A percentile compares a stretch with the other conserved stretches of the same genome.
Evolutionary conservation across 2,888 invertebrate genomes (phyloP).

Genomic region (Rosalia funebris): DNA sequence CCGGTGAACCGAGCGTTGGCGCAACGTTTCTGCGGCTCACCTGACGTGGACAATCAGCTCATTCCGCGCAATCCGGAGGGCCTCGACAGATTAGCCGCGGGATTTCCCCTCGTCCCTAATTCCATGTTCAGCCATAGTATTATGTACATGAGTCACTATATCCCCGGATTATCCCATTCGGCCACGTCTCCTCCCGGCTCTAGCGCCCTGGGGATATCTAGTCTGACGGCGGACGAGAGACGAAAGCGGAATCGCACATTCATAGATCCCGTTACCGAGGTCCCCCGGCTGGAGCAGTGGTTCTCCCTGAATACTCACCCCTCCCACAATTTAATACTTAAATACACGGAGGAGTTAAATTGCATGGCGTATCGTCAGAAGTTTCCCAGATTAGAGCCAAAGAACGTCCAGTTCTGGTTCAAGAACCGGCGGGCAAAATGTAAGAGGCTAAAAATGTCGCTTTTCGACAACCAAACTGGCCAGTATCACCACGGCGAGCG

Average conservation of each 20-base stretch:
- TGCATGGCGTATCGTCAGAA: constrained; percentile 97
- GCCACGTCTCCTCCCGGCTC: constrained; percentile 69
- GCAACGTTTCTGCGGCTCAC: constrained; percentile 57
- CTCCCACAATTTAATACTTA: constrained; percentile 95
- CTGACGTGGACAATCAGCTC: constrained; percentile 54
- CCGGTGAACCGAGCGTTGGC: constrained; percentile 50
- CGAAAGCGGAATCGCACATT: constrained; percentile 97
- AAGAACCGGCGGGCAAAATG: constrained; percentile 98
- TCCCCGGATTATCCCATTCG: constrained; percentile 69
- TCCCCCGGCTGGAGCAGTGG: constrained; percentile 94
- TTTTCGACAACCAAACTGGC: constrained; percentile 79
- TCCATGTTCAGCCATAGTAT: constrained; percentile 90
- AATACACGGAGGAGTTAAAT: constrained; percentile 97
- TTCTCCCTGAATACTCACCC: constrained; percentile 98
- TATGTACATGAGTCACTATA: constrained; percentile 92
- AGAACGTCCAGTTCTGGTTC: constrained; percentile 98
- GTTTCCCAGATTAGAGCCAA: constrained; percentile 87
- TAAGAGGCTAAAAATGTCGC: constrained; percentile 92
- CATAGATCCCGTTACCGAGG: constrained; percentile 98
- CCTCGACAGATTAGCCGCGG: constrained; percentile 64
- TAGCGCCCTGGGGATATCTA: constrained; percentile 68
- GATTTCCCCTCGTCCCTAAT: constrained; percentile 84
- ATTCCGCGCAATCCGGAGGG: constrained; percentile 58
- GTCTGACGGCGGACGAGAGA: constrained; percentile 82
- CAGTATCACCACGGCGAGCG: constrained; percentile 72